These are phyloP conservation scores for Lamproptera curius DNA, from an alignment of 2,888 invertebrate species.

Conservation along the genomic window DNA sequence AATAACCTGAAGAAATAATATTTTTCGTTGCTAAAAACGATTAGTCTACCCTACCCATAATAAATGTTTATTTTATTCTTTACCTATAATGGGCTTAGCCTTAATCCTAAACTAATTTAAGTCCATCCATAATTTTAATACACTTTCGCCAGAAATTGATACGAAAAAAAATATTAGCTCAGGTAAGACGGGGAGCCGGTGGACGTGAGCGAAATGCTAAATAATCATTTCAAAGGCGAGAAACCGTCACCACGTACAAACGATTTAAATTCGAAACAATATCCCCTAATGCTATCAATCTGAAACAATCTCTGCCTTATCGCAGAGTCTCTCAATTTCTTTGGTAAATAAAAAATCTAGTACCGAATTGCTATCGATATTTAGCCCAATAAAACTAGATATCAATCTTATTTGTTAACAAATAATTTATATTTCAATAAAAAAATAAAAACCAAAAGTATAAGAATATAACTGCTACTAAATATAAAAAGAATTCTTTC, in stretches of 20 bases:
- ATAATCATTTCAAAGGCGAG: conserved; percentile 20
- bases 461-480: too few species aligned
- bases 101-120: conserved; percentile 25
- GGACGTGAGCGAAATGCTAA: conserved; percentile 37
- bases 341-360: neutral
- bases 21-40: too few species aligned
- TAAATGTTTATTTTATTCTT: too few species aligned
- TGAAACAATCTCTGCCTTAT: conserved; percentile 18
- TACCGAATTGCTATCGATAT: too few species aligned
- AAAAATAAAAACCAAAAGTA: too few species aligned
- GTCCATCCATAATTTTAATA: conserved; percentile 39
- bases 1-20: too few species aligned
- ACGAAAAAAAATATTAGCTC: conserved; percentile 38
- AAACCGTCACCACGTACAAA: conserved; percentile 20
- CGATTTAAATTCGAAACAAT: conserved; percentile 25
- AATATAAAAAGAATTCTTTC: too few species aligned
- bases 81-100: conserved; percentile 23
- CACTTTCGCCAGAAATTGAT: conserved; percentile 39
- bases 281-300: conserved; percentile 20
- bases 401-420: too few species aligned
- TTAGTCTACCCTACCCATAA: too few species aligned
- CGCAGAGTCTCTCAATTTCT: conserved; percentile 5
- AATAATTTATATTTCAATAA: too few species aligned
- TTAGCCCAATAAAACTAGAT: too few species aligned
- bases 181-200: conserved; percentile 27